Conservation (phyloP, 2,888 invertebrate species). For the Ligdia adustata region DNA sequence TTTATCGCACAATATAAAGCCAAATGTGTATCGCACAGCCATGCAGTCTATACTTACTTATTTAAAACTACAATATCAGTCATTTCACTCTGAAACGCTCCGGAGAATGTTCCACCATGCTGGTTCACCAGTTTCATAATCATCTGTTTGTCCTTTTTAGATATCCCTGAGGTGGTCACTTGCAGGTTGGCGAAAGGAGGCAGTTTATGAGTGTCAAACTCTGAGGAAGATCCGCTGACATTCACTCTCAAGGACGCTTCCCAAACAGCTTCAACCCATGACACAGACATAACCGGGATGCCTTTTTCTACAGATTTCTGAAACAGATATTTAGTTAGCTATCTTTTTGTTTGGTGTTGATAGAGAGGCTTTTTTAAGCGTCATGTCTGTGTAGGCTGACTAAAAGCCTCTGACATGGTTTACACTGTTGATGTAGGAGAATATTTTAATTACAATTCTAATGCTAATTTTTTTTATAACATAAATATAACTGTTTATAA, state of each 20-base stretch:
- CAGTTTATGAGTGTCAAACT: conserved; percentile 84
- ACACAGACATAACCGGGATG: conserved; percentile 89
- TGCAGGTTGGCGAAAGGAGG: conserved; percentile 91
- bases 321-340: no score
- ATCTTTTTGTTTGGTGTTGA: no score
- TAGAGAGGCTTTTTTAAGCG: no score
- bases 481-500: no score
- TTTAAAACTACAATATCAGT: conserved; percentile 84
- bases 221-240: conserved; percentile 85
- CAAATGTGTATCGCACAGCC: no score
- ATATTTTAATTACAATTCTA: no score
- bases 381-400: no score
- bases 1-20: no score
- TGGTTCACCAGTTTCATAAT: conserved; percentile 87
- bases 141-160: conserved; percentile 84
- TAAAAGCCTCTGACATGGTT: no score
- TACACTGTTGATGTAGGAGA: no score
- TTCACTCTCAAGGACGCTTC: conserved; percentile 85
- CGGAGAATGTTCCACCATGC: conserved; percentile 88
- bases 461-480: no score
- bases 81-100: conserved; percentile 76
- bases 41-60: conserved; percentile 81
- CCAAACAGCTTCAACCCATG: conserved; percentile 94
- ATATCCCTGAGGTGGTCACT: conserved; percentile 91
- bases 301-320: conserved; percentile 88